phyloP scores from a whole-genome alignment of 1,140 invertebrate species.

The Bombus haemorrhoidalis region DNA sequence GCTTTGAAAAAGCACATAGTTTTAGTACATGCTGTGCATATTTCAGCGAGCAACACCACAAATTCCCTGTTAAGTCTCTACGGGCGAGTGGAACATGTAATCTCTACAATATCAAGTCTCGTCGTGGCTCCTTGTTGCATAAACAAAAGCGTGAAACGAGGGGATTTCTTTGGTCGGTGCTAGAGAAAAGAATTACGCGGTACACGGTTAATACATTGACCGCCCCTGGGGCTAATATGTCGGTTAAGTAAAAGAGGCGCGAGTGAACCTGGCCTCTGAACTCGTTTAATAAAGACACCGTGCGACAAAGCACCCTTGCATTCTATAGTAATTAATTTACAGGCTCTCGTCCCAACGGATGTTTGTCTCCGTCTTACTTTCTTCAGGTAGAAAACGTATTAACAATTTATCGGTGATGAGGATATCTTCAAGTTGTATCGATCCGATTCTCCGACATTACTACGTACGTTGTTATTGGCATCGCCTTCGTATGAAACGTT shows the following conservation, averaged over 20 bases:
- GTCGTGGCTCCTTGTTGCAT: conserved; percentile 12
- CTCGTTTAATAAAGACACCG: conserved; percentile 74
- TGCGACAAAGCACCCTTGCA: conserved; percentile 52
- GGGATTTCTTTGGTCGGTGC: conserved; percentile 18
- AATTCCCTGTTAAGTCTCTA: conserved; percentile 23
- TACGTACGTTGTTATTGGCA: too few species aligned
- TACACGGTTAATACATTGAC: conserved; percentile 42
- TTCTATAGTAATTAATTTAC: conserved; percentile 71
- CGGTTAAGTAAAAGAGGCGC: conserved; percentile 68
- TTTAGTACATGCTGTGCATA: not conserved
- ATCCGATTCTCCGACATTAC: too few species aligned
- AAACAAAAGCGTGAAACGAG: conserved; percentile 19
- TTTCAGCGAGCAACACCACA: conserved; percentile 7
- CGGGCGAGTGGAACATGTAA: conserved; percentile 26
- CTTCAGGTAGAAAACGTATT: too few species aligned
- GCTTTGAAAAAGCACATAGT: not conserved
- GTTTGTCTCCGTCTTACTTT: not conserved
- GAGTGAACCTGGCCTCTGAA: conserved; percentile 23
- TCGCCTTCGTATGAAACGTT: too few species aligned
- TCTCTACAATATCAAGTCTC: conserved; percentile 7
- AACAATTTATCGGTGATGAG: too few species aligned
- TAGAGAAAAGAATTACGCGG: conserved; percentile 10
- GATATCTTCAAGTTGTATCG: too few species aligned
- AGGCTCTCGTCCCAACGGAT: conserved; percentile 1
- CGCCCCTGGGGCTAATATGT: conserved; percentile 63